Conservation (phyloP, 2,113 vertebrate species). For the Tyto alba region DNA sequence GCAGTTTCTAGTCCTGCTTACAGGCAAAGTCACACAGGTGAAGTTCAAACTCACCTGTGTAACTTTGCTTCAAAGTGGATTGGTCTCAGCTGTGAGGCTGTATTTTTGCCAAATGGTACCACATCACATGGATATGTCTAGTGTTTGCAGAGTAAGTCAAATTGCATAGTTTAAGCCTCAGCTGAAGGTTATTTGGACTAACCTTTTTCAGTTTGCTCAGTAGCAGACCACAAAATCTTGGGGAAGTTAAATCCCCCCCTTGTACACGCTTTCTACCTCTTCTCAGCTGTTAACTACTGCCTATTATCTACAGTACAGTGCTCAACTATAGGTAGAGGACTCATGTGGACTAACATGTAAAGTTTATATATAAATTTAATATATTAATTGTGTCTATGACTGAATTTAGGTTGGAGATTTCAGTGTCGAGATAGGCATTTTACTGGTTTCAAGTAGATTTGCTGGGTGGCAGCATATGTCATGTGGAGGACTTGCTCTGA, state of each 20-base stretch:
- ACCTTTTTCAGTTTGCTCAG: neutral
- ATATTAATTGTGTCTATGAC: neutral
- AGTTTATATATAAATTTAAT: neutral
- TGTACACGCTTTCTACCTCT: rapidly evolving
- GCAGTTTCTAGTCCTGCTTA: neutral
- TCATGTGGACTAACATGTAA: neutral
- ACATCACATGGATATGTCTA: rapidly evolving
- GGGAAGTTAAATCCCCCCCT: neutral
- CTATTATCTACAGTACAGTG: neutral
- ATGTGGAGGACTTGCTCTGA: neutral
- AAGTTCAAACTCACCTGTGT: neutral
- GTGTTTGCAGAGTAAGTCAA: neutral
- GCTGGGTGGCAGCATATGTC: neutral
- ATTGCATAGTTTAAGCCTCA: neutral
- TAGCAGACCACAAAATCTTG: neutral
- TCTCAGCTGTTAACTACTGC: neutral
- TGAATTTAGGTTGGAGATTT: neutral
- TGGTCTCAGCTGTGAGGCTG: neutral
- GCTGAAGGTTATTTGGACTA: neutral
- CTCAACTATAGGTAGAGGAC: neutral
- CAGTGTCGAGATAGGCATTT: neutral
- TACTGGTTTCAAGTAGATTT: neutral
- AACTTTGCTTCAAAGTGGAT: neutral
- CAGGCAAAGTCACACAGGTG: neutral
- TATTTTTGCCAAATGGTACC: neutral